phyloP scores from a whole-genome alignment of 2,888 invertebrate species.

The Eristalinus aeneus region DNA sequence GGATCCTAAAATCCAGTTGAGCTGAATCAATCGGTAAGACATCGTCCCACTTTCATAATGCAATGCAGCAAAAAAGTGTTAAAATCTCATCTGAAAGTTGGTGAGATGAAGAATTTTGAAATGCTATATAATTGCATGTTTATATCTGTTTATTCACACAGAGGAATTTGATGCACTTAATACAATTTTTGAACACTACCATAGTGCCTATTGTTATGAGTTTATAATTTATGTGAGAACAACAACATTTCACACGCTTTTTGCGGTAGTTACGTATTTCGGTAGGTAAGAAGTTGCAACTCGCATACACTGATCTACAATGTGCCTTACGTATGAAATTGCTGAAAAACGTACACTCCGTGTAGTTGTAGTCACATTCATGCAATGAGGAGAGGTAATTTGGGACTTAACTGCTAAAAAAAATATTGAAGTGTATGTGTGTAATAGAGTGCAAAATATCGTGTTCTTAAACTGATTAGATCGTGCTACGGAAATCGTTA shows the following conservation, averaged over 20 bases:
- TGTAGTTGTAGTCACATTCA: neutral
- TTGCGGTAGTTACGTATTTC: conserved; percentile 13
- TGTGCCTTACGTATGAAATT: neutral
- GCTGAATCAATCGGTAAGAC: conserved; percentile 38
- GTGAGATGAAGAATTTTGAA: neutral
- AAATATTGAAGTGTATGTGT: neutral
- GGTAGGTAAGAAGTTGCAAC: conserved; percentile 15
- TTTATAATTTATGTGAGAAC: conserved; percentile 57
- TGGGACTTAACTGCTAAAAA: neutral
- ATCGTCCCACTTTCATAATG: conserved; percentile 60
- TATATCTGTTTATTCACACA: neutral
- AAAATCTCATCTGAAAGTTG: conserved; percentile 7
- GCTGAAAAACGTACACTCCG: neutral
- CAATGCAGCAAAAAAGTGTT: neutral
- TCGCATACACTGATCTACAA: conserved; percentile 33
- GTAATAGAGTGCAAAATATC: neutral
- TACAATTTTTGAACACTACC: conserved; percentile 29
- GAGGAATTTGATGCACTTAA: neutral
- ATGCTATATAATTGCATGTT: neutral
- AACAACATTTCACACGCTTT: conserved; percentile 39
- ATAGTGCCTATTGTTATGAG: conserved; percentile 50
- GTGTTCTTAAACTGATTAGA: neutral
- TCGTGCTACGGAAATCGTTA: neutral
- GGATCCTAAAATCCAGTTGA: conserved; percentile 58
- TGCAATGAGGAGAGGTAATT: neutral